phyloP scores from a whole-genome alignment of 2,888 invertebrate genomes.

The Drosophila mercatorum region DNA sequence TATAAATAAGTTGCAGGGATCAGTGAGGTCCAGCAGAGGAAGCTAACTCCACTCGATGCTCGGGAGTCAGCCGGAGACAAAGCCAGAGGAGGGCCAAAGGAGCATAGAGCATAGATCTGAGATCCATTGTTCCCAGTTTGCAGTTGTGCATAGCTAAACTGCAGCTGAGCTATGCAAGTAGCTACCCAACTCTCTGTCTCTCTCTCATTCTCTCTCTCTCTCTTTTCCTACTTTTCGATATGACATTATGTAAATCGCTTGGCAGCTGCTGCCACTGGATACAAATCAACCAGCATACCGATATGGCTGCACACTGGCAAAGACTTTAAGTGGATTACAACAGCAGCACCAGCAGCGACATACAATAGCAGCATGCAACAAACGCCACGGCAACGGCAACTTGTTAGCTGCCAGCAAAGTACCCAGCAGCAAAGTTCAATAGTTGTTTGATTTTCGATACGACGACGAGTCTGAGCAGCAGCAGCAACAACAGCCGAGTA shows the following conservation, averaged over 20 bases:
- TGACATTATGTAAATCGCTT: conserved; percentile 62
- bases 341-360: conserved; percentile 35
- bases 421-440: conserved; percentile 44
- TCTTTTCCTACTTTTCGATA: conserved; percentile 18
- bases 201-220: neutral
- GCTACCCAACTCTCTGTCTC: neutral
- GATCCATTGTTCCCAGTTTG: no score
- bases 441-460: conserved; percentile 50
- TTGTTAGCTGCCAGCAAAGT: conserved; percentile 35
- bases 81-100: neutral
- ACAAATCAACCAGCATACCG: conserved; percentile 49
- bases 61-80: neutral
- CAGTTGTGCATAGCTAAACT: conserved; percentile 29
- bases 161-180: conserved; percentile 12
- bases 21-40: neutral
- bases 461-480: conserved; percentile 5
- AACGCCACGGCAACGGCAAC: conserved; percentile 25
- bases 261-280: conserved; percentile 25
- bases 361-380: conserved; percentile 13
- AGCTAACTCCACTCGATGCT: neutral
- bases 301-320: conserved; percentile 46
- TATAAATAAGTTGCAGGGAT: conserved; percentile 37
- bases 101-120: neutral
- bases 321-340: conserved; percentile 70
- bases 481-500: neutral